phyloP scores from a whole-genome alignment of 1,140 invertebrate species.

The Homalodisca vitripennis region DNA sequence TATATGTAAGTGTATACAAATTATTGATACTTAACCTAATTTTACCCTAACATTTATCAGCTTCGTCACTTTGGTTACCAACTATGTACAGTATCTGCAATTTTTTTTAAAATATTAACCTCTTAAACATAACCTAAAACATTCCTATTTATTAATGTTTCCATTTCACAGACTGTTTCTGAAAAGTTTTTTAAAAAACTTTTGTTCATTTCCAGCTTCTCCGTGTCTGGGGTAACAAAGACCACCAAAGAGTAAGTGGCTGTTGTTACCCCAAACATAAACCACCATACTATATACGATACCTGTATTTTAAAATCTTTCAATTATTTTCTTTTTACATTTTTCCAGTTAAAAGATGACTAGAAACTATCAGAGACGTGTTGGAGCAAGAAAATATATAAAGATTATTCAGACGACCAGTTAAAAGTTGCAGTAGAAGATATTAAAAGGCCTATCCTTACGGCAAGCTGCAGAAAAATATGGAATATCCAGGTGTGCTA shows the following conservation, averaged over 20 bases:
- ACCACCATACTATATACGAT: slow-evolving; percentile 28
- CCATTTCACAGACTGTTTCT: neutral
- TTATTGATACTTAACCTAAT: slow-evolving; percentile 15
- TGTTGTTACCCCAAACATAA: slow-evolving; percentile 30
- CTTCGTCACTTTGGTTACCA: neutral
- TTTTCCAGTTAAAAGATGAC: slow-evolving; percentile 28
- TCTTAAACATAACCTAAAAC: slow-evolving; percentile 26
- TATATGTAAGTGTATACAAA: slow-evolving; percentile 28
- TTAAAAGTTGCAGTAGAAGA: slow-evolving; percentile 11
- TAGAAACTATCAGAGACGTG: slow-evolving; percentile 20
- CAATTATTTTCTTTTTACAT: slow-evolving; percentile 21
- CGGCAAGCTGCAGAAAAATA: slow-evolving; percentile 29
- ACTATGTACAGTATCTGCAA: slow-evolving; percentile 10
- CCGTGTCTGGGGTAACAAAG: slow-evolving; percentile 29
- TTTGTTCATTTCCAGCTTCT: slow-evolving; percentile 15
- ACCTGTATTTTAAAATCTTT: slow-evolving; percentile 14
- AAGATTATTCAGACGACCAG: slow-evolving; percentile 26
- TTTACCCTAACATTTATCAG: neutral
- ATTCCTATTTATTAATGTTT: neutral
- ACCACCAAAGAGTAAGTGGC: slow-evolving; percentile 22
- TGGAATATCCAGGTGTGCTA: slow-evolving; percentile 30
- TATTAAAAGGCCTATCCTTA: slow-evolving; percentile 28
- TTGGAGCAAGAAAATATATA: slow-evolving; percentile 29
- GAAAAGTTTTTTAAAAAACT: slow-evolving; percentile 4
- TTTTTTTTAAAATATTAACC: neutral